phyloP scores from a whole-genome alignment of 2,797 vertebrate species.

The Lepilemur ruficaudatus region DNA sequence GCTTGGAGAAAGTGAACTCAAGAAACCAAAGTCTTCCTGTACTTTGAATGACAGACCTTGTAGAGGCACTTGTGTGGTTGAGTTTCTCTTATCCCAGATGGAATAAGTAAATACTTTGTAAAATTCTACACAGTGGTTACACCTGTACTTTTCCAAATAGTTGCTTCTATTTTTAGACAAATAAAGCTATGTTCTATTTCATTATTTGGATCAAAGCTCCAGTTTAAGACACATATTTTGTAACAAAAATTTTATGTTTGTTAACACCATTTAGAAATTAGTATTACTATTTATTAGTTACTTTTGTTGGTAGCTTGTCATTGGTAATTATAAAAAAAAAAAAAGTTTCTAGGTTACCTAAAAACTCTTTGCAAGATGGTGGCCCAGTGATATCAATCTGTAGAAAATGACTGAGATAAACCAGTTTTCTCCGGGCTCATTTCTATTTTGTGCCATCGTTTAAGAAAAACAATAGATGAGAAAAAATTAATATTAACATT shows the following conservation, averaged over 20 bases:
- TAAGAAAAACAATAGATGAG: conserved; percentile 13
- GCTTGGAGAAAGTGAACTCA: background rate
- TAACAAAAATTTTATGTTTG: background rate
- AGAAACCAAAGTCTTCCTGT: background rate
- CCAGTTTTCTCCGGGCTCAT: conserved; percentile 19
- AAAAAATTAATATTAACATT: conserved; percentile 41
- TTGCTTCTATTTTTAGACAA: conserved; percentile 15
- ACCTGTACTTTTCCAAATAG: background rate
- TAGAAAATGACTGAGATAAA: background rate
- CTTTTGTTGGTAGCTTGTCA: conserved; percentile 6
- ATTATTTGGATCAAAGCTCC: background rate
- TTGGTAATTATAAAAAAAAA: background rate
- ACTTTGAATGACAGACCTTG: conserved; percentile 68
- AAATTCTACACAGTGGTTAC: background rate
- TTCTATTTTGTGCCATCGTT: conserved; percentile 48
- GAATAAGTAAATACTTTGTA: conserved; percentile 5
- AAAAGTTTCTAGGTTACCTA: background rate
- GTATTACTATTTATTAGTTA: background rate
- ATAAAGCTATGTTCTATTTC: background rate
- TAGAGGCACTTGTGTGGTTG: conserved; percentile 58
- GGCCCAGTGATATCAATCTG: background rate
- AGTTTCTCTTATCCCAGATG: conserved; percentile 14
- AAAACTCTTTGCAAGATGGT: conserved; percentile 21
- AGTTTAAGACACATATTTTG: background rate
- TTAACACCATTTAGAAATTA: background rate